A percentile compares a stretch with the other conserved stretches of the same genome.
These are phyloP conservation scores for Archocentrus centrarchus DNA, from an alignment of 2,113 vertebrate genomes.

Conservation along the genomic window DNA sequence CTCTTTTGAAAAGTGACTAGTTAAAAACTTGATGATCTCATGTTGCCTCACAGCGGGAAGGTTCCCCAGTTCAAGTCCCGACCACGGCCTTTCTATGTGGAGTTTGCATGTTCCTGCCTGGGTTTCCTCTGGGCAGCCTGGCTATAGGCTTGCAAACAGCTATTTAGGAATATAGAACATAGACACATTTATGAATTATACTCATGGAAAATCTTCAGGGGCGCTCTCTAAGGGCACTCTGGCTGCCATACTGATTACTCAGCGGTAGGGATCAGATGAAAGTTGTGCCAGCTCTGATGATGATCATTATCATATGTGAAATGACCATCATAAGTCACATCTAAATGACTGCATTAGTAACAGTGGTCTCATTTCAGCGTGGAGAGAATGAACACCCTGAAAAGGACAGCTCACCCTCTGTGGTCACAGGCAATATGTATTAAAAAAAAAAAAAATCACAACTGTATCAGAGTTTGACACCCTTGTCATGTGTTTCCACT, in stretches of 20 bases:
- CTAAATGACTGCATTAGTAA: not conserved
- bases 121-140: too few relatives aligned
- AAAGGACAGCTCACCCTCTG: constrained; percentile 7
- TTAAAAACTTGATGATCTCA: accelerated
- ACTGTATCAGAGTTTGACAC: constrained; percentile 85
- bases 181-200: not conserved
- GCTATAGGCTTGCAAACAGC: not conserved
- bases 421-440: constrained; percentile 51
- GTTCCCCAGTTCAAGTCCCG: too few relatives aligned
- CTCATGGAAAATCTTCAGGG: not conserved
- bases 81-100: too few relatives aligned
- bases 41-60: not conserved
- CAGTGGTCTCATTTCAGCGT: not conserved
- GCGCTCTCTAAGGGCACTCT: accelerated
- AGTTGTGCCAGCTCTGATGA: not conserved
- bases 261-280: not conserved
- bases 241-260: not conserved
- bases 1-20: not conserved
- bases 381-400: not conserved
- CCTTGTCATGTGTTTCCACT: constrained; percentile 92
- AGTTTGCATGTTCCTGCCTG: too few relatives aligned
- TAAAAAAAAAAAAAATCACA: constrained; percentile 68
- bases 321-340: not conserved
- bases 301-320: not conserved
- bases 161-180: not conserved